Conservation (phyloP, 2,113 vertebrate species). For the Solea senegalensis region DNA sequence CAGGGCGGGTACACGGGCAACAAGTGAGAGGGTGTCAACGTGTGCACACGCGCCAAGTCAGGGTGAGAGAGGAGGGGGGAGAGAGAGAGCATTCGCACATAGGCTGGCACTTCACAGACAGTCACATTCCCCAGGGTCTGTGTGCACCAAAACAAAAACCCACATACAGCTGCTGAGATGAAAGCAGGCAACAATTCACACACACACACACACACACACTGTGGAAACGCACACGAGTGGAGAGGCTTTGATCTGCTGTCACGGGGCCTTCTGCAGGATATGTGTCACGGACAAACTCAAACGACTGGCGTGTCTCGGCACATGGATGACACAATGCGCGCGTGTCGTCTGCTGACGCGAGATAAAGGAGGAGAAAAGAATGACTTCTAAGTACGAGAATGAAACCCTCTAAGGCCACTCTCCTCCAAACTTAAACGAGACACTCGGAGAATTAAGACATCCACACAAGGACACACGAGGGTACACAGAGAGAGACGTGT, state of each 20-base stretch:
- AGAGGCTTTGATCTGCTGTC: conserved; percentile 64
- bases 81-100: conserved; percentile 35
- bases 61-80: conserved; percentile 30
- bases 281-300: conserved; percentile 38
- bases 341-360: conserved; percentile 8
- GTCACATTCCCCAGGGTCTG: conserved; percentile 15
- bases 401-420: conserved; percentile 15
- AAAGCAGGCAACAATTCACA: conserved; percentile 59
- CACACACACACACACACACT: conserved; percentile 26
- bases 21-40: conserved; percentile 67
- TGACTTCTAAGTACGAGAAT: not conserved
- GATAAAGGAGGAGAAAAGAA: conserved; percentile 7
- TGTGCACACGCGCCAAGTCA: conserved; percentile 52
- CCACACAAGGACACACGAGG: not conserved
- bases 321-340: conserved; percentile 51
- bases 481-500: not conserved
- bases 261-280: conserved; percentile 15
- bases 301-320: conserved; percentile 9
- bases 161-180: conserved; percentile 67
- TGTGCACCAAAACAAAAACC: conserved; percentile 47
- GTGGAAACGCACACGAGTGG: conserved; percentile 40
- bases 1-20: conserved; percentile 39
- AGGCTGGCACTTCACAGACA: conserved; percentile 8
- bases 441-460: conserved; percentile 21
- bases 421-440: conserved; percentile 46